Percentiles rank a stretch among this genome's conserved stretches.
Evolutionary conservation across 2,888 invertebrate genomes (phyloP).

Genomic region (Cephus nigrinus): DNA sequence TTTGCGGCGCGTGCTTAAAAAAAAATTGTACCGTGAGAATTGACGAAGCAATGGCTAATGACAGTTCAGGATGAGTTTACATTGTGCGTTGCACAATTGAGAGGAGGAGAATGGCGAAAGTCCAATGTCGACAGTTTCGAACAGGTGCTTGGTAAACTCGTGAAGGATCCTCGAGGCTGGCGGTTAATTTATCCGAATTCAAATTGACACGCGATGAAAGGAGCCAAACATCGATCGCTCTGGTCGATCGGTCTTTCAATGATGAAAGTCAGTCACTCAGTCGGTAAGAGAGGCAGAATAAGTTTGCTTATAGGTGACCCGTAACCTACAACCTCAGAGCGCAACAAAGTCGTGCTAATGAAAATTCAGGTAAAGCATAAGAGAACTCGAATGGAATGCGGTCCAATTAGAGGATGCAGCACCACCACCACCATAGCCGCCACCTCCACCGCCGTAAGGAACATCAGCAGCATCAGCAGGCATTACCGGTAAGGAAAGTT

Average conservation of each 20-base stretch:
- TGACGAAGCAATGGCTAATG: background rate
- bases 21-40: background rate
- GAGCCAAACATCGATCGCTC: background rate
- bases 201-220: background rate
- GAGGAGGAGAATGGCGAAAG: background rate
- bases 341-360: slow-evolving; percentile 60
- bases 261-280: background rate
- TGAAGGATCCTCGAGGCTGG: background rate
- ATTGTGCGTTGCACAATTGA: background rate
- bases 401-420: slow-evolving; percentile 59
- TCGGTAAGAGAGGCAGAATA: background rate
- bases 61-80: background rate
- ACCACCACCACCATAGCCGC: background rate
- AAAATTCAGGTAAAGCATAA: slow-evolving; percentile 57
- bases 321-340: background rate
- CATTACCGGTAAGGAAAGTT: background rate
- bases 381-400: slow-evolving; percentile 52
- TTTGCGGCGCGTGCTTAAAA: background rate
- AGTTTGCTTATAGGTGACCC: background rate
- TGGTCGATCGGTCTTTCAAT: background rate
- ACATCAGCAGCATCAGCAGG: background rate
- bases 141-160: background rate
- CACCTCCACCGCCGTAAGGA: background rate
- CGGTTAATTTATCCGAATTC: background rate
- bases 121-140: background rate